phyloP scores from a whole-genome alignment of 2,888 invertebrate species.

The Elmis aenea region DNA sequence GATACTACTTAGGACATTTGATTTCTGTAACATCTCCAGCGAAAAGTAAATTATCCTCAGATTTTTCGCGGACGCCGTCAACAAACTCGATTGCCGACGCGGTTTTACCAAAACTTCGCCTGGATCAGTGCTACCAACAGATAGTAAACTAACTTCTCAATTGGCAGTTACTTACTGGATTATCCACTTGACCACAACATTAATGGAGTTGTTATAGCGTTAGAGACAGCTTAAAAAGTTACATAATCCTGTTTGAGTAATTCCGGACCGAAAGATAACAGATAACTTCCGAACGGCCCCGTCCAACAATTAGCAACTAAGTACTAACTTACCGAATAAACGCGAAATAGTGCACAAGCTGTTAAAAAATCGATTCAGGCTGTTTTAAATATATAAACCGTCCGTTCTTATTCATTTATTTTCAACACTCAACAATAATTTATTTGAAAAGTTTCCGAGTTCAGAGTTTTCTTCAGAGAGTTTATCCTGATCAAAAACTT shows the following conservation, averaged over 20 bases:
- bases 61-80: conserved; percentile 9
- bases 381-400: conserved; percentile 19
- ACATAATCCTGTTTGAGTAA: too few relatives aligned
- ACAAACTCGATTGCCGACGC: conserved; percentile 11
- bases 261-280: too few relatives aligned
- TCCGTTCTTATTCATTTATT: conserved; percentile 17
- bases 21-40: too few relatives aligned
- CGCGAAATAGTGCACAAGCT: too few relatives aligned
- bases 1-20: too few relatives aligned
- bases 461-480: conserved; percentile 4
- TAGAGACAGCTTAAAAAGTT: conserved; percentile 19
- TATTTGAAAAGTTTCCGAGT: conserved; percentile 17
- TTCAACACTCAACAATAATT: conserved; percentile 17
- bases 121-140: conserved; percentile 11
- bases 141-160: conserved; percentile 22
- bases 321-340: too few relatives aligned
- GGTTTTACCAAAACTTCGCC: too few relatives aligned
- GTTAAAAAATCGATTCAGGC: too few relatives aligned
- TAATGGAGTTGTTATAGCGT: conserved; percentile 20
- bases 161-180: conserved; percentile 27
- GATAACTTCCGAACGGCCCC: too few relatives aligned
- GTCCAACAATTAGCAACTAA: too few relatives aligned
- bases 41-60: too few relatives aligned
- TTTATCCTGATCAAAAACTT: conserved; percentile 10
- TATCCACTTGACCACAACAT: conserved; percentile 26